These are phyloP conservation scores for Netelia virgata DNA, from an alignment of 2,888 invertebrate genomes.

Conservation along the genomic window DNA sequence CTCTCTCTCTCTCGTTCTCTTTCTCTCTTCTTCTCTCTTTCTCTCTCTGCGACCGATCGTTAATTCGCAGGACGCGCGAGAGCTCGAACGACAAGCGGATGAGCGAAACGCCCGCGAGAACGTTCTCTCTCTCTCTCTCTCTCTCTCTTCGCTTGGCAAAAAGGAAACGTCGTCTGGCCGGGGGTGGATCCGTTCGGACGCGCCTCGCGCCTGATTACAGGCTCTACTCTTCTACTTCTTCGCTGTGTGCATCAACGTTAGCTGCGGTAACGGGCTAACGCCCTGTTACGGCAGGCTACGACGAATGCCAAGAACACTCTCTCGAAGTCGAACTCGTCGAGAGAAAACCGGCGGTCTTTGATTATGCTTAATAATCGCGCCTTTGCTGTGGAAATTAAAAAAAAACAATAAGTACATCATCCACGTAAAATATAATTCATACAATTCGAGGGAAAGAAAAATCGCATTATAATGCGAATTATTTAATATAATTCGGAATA, in stretches of 20 bases:
- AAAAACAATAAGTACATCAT: too few species aligned
- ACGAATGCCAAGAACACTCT: too few species aligned
- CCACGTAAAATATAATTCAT: too few species aligned
- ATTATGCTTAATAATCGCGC: too few species aligned
- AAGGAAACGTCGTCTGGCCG: slow-evolving; percentile 46
- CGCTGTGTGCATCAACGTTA: background rate
- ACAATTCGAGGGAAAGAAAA: too few species aligned
- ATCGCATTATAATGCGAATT: too few species aligned
- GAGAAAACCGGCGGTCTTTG: too few species aligned
- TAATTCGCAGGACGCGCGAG: slow-evolving; percentile 54
- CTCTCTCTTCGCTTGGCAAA: slow-evolving; percentile 31
- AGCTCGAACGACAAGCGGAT: slow-evolving; percentile 33
- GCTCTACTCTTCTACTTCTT: slow-evolving; percentile 44
- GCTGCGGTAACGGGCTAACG: too few species aligned
- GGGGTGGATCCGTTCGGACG: slow-evolving; percentile 62
- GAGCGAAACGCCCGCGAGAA: background rate
- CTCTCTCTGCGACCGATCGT: slow-evolving; percentile 50
- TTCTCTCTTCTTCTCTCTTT: slow-evolving; percentile 32
- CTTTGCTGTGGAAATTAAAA: too few species aligned
- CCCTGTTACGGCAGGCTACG: too few species aligned
- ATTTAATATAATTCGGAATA: too few species aligned
- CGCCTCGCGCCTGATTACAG: slow-evolving; percentile 68
- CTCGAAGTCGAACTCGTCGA: too few species aligned
- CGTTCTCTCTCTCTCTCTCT: background rate
- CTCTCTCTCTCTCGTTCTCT: slow-evolving; percentile 42